Evolutionary conservation across 2,888 invertebrate genomes (phyloP).

Genomic region (Yponomeuta evonymella): DNA sequence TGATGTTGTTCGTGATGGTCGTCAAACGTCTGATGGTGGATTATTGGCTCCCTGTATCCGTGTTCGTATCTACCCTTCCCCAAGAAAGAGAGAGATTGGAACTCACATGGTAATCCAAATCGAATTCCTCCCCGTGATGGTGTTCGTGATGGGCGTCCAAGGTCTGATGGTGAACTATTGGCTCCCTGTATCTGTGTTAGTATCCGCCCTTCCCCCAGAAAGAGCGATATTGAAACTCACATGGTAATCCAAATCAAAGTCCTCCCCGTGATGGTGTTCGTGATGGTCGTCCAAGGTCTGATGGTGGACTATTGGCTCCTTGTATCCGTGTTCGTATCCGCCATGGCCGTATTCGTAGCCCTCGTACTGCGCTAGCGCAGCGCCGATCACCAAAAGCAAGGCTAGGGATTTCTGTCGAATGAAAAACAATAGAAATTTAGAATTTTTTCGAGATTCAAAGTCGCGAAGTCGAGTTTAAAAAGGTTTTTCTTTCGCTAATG

Average conservation of each 20-base stretch:
- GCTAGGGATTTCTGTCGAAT: constrained; percentile 40
- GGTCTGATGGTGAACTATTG: constrained; percentile 27
- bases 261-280: constrained; percentile 34
- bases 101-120: constrained; percentile 65
- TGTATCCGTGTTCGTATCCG: constrained; percentile 26
- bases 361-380: constrained; percentile 51
- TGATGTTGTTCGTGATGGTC: constrained; percentile 34
- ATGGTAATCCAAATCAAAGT: constrained; percentile 64
- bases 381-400: constrained; percentile 36
- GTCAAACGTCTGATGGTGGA: constrained; percentile 35
- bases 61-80: not conserved
- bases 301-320: constrained; percentile 16
- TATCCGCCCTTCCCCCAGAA: too few species aligned
- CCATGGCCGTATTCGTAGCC: constrained; percentile 50
- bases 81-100: too few species aligned
- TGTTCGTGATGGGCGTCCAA: constrained; percentile 40
- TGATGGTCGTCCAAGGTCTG: constrained; percentile 48
- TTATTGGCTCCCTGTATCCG: not conserved
- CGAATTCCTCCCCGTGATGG: constrained; percentile 47
- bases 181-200: not conserved
- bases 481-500: not conserved
- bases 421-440: not conserved
- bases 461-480: not conserved
- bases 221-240: constrained; percentile 36
- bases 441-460: not conserved